A percentile compares a stretch with the other conserved stretches of the same genome.
Evolutionary conservation across 2,888 invertebrate species (phyloP).

Genomic region (Tachina grossa): DNA sequence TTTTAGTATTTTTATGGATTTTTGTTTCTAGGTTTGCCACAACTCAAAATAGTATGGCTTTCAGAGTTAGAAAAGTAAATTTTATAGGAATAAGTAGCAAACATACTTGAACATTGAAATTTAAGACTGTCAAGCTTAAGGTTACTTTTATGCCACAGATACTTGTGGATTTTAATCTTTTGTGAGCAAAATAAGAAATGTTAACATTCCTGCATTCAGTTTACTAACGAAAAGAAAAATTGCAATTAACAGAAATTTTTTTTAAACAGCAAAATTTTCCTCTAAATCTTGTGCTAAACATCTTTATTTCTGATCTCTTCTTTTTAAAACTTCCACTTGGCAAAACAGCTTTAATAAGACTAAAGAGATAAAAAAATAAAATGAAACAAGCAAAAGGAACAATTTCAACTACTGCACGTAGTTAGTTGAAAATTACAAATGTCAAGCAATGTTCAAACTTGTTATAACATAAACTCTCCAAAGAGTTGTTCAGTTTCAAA

Average conservation of each 20-base stretch:
- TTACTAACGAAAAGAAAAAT: not conserved
- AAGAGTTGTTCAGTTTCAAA: conserved; percentile 57
- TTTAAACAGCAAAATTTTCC: not conserved
- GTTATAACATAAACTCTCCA: conserved; percentile 58
- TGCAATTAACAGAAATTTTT: not conserved
- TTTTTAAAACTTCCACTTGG: not conserved
- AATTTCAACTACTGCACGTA: conserved; percentile 60
- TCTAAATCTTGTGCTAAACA: not conserved
- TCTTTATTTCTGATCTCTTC: not conserved
- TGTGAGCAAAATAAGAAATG: not conserved
- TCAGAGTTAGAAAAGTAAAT: not conserved
- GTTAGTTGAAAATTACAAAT: conserved; percentile 67
- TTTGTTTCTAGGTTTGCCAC: not conserved
- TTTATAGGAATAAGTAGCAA: not conserved
- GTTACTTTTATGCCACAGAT: not conserved
- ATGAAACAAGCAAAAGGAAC: not conserved
- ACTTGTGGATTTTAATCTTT: no score
- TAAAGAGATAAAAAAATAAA: not conserved
- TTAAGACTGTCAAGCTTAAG: not conserved
- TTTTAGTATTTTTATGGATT: conserved; percentile 19
- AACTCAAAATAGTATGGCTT: conserved; percentile 10
- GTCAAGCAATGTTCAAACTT: conserved; percentile 62
- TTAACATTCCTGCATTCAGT: not conserved
- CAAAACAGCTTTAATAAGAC: not conserved
- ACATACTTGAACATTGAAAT: not conserved